Base-by-base conservation (phyloP, 2,113 vertebrate genomes). In the Dasyurus viverrinus region DNA sequence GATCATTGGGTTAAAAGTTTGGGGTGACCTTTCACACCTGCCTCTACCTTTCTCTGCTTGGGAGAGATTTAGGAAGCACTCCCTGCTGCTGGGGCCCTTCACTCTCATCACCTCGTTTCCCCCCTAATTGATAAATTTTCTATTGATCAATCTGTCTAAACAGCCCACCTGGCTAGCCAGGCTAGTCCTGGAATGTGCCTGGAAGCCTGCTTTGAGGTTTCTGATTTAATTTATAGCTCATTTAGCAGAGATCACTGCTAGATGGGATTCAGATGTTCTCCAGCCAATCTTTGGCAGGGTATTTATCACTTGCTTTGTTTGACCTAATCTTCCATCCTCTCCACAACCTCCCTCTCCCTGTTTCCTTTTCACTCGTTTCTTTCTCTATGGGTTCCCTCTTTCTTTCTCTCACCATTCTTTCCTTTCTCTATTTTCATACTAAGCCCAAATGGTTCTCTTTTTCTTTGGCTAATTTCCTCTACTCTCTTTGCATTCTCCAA, bases 201-300 rank as follows among this genome's bases (percentile, higher is more conserved):
- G 60, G 68, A 84, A 42, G 48, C 53, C n/a, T 55, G 76, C 46
- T 36, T 50, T 54, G 16, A 50, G 91, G 84, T 24, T 26, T 10
- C 14, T 57, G 92, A 93, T 93, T 90, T 36, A n/a, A 92, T 52
- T 30, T 7, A 90, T 89, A 90, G 91, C 54, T 92, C 52, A 90
- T 46, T 91, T 90, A 60, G 92, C 42, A 52, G 55, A n/a, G 23
- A 0, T 11, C 89, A 25, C 27, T 57, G 53, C 91, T 50, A 19
- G 94, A 68, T 8, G 5, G 60, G 91, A 89, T 48, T 46, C 25
- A 93, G 48, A 46, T 24, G 36, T 53, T n/a, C 54, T n/a, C 27
- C 24, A 47, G n/a, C 25, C 25, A 36, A 89, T 25, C 23, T 89
- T 57, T 84, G 68, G 68, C 68, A 42, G 68, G n/a, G 19, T 42